A percentile compares a stretch with the other conserved stretches of the same genome.
Conservation (phyloP, 2,797 vertebrate genomes). For the Rhinella marina region DNA sequence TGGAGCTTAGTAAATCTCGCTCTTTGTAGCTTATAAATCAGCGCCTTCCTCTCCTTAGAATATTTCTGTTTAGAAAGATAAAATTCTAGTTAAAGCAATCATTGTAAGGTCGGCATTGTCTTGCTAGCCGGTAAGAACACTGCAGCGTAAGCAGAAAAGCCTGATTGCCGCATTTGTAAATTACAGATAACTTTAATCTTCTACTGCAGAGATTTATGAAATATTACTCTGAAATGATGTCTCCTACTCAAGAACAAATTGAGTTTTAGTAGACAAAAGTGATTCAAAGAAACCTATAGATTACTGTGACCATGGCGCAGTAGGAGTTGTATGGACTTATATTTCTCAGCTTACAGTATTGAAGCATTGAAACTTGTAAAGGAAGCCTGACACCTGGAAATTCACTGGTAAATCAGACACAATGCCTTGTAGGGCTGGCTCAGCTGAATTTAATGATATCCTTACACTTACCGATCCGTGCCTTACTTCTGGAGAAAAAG, state of each 20-base stretch:
- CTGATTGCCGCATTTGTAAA: conserved; percentile 71
- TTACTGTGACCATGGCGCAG: conserved; percentile 69
- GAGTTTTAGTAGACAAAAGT: conserved; percentile 77
- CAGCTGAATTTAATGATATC: too few relatives aligned
- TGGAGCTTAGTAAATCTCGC: conserved; percentile 26
- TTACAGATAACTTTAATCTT: conserved; percentile 75
- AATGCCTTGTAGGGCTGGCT: too few relatives aligned
- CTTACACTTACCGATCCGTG: too few relatives aligned
- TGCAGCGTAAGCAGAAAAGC: conserved; percentile 65
- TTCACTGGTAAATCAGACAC: too few relatives aligned
- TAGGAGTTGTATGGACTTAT: conserved; percentile 73
- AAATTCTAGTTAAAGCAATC: conserved; percentile 50
- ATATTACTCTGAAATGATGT: conserved; percentile 71
- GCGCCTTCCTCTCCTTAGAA: conserved; percentile 23
- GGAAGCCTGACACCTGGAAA: too few relatives aligned
- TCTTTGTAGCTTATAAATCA: conserved; percentile 38
- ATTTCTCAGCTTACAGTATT: conserved; percentile 63
- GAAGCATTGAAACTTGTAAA: conserved; percentile 72
- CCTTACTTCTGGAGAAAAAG: too few relatives aligned
- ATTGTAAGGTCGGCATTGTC: conserved; percentile 59
- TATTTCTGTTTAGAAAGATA: conserved; percentile 60
- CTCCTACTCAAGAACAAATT: conserved; percentile 71
- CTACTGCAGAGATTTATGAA: conserved; percentile 79
- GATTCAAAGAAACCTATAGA: conserved; percentile 73
- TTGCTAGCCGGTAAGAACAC: conserved; percentile 67